Evolutionary conservation across 2,113 vertebrate genomes (phyloP).

Genomic region (Astur gentilis): DNA sequence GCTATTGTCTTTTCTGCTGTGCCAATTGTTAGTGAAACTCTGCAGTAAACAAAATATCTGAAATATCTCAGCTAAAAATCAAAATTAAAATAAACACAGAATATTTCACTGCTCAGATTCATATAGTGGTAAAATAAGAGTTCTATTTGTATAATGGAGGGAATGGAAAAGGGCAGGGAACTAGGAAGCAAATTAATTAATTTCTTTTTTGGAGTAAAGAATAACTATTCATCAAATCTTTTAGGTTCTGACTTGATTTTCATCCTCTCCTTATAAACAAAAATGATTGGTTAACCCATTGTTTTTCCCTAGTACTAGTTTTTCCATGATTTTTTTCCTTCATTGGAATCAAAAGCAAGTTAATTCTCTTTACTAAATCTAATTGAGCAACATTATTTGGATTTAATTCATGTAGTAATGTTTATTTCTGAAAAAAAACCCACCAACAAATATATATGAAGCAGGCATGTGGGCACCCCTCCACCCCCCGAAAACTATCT

Average conservation of each 20-base stretch:
- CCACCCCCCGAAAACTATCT: accelerated
- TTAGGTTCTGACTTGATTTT: neutral
- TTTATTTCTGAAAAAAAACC: neutral
- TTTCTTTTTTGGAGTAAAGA: neutral
- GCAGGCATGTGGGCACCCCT: neutral
- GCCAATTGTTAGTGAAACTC: neutral
- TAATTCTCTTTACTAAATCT: neutral
- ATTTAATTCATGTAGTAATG: neutral
- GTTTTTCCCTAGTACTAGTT: neutral
- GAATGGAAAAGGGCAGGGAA: neutral
- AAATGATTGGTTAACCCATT: neutral
- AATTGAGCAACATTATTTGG: neutral
- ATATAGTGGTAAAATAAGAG: neutral
- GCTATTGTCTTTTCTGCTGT: neutral
- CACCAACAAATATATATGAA: neutral
- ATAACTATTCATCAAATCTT: neutral
- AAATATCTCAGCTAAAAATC: neutral
- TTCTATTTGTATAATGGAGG: neutral
- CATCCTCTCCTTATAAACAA: neutral
- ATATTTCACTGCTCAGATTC: neutral
- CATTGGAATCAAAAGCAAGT: neutral
- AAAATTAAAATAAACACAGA: neutral
- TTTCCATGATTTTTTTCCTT: neutral
- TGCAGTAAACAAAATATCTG: neutral
- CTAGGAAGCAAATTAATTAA: neutral